A percentile compares a stretch with the other conserved stretches of the same genome.
Conservation (phyloP, 2,888 invertebrate species). For the Drosophila siamana region DNA sequence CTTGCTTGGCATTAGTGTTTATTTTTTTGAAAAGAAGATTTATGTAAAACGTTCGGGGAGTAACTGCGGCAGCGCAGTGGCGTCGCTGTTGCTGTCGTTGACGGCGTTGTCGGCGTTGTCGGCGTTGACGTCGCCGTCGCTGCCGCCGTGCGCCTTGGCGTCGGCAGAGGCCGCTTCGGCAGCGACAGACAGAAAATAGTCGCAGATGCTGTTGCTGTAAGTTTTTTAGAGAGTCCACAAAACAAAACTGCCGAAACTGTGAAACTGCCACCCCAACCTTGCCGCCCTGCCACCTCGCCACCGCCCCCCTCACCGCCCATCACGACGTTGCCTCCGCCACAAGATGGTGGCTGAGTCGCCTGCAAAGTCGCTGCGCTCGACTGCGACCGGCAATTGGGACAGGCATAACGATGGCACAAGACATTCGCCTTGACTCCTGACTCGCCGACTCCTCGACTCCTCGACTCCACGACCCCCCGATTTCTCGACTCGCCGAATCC, state of each 20-base stretch:
- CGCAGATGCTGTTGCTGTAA: slow-evolving; percentile 82
- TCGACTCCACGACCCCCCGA: too few relatives aligned
- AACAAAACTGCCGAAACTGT: slow-evolving; percentile 60
- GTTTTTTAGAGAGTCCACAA: slow-evolving; percentile 67
- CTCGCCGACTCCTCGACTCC: too few relatives aligned
- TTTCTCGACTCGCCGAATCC: too few relatives aligned
- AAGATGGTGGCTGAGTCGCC: slow-evolving; percentile 43
- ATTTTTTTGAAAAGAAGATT: slow-evolving; percentile 85
- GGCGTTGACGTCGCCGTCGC: slow-evolving; percentile 16
- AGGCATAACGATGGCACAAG: slow-evolving; percentile 4
- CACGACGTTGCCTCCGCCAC: slow-evolving; percentile 41
- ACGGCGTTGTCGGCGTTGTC: slow-evolving; percentile 33
- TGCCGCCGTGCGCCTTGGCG: slow-evolving; percentile 30
- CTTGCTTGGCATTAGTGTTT: slow-evolving; percentile 82
- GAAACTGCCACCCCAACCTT: slow-evolving; percentile 11
- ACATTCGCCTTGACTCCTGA: neutral
- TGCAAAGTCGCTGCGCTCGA: slow-evolving; percentile 44
- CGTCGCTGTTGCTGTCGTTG: neutral
- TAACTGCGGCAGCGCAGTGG: slow-evolving; percentile 32
- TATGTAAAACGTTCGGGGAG: slow-evolving; percentile 81
- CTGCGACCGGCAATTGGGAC: slow-evolving; percentile 39
- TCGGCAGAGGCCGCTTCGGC: neutral
- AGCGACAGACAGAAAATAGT: slow-evolving; percentile 54
- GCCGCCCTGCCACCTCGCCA: neutral
- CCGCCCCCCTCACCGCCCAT: slow-evolving; percentile 27